phyloP scores from a whole-genome alignment of 2,113 vertebrate species.

The Chamaetylas fuelleborni region DNA sequence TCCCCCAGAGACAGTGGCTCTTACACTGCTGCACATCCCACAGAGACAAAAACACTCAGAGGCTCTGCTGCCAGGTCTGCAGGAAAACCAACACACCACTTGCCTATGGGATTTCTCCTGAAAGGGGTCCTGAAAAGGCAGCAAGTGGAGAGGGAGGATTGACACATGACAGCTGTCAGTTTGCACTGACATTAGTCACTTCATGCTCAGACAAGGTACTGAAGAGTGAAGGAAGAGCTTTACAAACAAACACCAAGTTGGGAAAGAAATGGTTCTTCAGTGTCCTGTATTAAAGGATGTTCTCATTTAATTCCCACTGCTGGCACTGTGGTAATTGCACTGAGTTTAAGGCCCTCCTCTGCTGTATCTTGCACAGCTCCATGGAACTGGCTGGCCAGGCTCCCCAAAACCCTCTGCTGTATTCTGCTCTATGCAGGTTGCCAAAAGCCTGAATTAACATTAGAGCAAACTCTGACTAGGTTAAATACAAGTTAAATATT shows the following conservation, averaged over 20 bases:
- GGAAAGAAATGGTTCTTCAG: neutral
- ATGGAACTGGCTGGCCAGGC: neutral
- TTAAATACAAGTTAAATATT: neutral
- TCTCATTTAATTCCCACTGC: neutral
- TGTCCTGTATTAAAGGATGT: neutral
- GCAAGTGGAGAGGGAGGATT: neutral
- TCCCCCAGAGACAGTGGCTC: accelerated
- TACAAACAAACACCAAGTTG: neutral
- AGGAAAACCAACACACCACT: neutral
- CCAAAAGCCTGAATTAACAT: neutral
- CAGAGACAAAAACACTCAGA: neutral
- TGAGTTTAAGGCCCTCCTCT: neutral
- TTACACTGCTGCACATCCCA: neutral
- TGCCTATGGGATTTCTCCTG: neutral
- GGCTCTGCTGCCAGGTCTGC: neutral
- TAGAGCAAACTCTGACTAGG: neutral
- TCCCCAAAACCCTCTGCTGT: neutral
- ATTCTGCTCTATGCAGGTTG: neutral
- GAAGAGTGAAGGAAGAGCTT: neutral
- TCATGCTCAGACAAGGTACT: neutral
- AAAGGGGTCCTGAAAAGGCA: neutral
- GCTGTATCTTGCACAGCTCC: neutral
- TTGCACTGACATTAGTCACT: neutral
- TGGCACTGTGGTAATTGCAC: neutral
- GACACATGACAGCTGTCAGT: neutral